Evolutionary conservation across 2,888 invertebrate genomes (phyloP).

Genomic region (Epsilonema sp.): DNA sequence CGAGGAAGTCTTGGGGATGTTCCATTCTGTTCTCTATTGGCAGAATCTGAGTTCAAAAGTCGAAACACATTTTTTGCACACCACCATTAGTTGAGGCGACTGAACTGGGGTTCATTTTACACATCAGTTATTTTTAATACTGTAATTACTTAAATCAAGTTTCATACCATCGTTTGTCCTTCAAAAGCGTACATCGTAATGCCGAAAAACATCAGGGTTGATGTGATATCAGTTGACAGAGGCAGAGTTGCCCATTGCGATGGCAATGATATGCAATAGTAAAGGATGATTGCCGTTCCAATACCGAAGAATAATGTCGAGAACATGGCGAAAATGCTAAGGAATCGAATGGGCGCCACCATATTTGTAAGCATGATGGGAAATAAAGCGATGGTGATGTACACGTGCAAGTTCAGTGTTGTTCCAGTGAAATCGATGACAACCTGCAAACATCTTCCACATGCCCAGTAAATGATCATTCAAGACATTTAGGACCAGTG

Average conservation of each 20-base stretch:
- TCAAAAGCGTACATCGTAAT: constrained; percentile 29
- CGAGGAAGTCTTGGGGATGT: constrained; percentile 23
- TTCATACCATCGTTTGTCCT: constrained; percentile 25
- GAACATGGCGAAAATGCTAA: constrained; percentile 23
- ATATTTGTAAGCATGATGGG: constrained; percentile 24
- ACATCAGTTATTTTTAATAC: too few species aligned
- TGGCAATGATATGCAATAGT: constrained; percentile 16
- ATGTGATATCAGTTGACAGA: constrained; percentile 21
- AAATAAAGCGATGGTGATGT: constrained; percentile 21
- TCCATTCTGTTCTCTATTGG: constrained; percentile 27
- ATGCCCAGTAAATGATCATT: too few species aligned
- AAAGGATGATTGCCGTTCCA: constrained; percentile 24
- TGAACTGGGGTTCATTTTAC: too few species aligned
- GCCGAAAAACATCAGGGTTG: constrained; percentile 24
- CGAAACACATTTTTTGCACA: too few species aligned
- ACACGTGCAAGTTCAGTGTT: constrained; percentile 13
- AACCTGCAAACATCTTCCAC: background rate
- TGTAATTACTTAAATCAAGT: too few species aligned
- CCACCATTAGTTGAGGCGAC: too few species aligned
- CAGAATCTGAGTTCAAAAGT: constrained; percentile 18
- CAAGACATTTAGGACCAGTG: too few species aligned
- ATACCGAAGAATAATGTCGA: constrained; percentile 28
- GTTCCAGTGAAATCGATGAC: background rate
- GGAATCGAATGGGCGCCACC: constrained; percentile 19
- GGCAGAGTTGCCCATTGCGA: constrained; percentile 23